Evolutionary conservation across 2,113 vertebrate species (phyloP), one percentile per base, ranked within the genome.

Genomic region (Oreochromis tanganicae): DNA sequence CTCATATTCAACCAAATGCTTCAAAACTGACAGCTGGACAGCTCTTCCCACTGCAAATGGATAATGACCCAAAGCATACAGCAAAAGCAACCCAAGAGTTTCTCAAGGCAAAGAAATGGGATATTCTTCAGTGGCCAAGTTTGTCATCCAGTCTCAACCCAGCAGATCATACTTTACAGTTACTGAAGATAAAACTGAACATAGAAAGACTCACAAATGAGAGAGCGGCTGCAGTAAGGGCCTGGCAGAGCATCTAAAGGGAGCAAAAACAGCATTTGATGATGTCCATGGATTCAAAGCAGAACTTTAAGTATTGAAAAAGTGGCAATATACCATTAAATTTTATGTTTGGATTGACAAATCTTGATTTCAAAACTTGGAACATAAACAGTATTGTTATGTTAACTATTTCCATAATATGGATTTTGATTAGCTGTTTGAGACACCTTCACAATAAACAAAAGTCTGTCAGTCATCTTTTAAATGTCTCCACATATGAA

Each of bases 401-500:
- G 5, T 50, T 43, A 63, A 52, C 36, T 66, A 3, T 59, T 81
- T 63, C 34, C 13, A 52, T 63, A 17, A 79, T 56, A 11, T 86
- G 7, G 21, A 41, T 43, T 87, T 81, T 63, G 5, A 73, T 91
- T 19, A 75, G 50, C 73, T n/a, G 2, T 27, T 19, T 43, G 2
- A 14, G 16, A 68, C 81, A 86, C 85, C 82, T 90, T 80, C 21
- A 56, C 1, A 5, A 66, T 48, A 84, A 92, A 94, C 84, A 87
- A 83, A 85, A 41, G 73, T 34, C 85, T 91, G 94, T 82, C 93
- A 92, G 61, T 94, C 92, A 94, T 91, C 82, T 91, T 91, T 89
- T 90, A 90, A 54, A 89, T 91, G 80, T 82, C 41, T 48, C 85
- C 63, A 80, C n/a, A 59, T 91, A 80, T 89, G 87, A 93, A 92